These are phyloP conservation scores for Cataglyphis cursor DNA, from an alignment of 2,888 invertebrate species.

Conservation along the genomic window DNA sequence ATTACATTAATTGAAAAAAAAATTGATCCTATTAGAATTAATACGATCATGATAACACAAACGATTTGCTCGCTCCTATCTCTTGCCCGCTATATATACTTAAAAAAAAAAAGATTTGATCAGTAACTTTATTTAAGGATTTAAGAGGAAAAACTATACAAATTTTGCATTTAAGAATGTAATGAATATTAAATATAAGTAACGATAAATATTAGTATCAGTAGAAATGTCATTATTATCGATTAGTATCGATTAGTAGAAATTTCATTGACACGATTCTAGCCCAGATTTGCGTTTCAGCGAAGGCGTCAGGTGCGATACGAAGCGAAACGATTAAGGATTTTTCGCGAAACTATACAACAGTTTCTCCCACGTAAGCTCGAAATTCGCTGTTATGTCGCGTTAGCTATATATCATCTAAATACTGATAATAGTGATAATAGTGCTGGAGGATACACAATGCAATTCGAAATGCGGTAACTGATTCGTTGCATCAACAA, in stretches of 20 bases:
- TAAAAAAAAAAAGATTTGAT: background rate
- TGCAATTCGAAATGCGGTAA: background rate
- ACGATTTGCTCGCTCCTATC: background rate
- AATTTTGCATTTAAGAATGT: background rate
- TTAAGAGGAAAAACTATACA: background rate
- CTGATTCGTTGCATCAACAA: background rate
- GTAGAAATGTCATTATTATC: background rate
- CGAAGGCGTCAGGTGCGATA: slow-evolving; percentile 30
- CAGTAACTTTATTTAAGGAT: background rate
- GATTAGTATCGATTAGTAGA: background rate
- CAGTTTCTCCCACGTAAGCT: slow-evolving; percentile 23
- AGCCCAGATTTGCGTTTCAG: background rate
- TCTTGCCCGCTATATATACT: background rate
- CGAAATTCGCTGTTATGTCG: background rate
- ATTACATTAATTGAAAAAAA: background rate
- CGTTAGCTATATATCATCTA: background rate
- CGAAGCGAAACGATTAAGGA: slow-evolving; percentile 27
- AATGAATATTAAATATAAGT: slow-evolving; percentile 11
- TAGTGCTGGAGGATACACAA: background rate
- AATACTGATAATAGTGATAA: slow-evolving; percentile 1
- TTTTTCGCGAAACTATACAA: slow-evolving; percentile 5
- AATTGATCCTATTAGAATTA: background rate
- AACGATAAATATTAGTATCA: background rate
- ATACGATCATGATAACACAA: background rate
- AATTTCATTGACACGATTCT: slow-evolving; percentile 23